phyloP scores from a whole-genome alignment of 92 coral and sea anemone species.

The Parazoanthus swiftii region DNA sequence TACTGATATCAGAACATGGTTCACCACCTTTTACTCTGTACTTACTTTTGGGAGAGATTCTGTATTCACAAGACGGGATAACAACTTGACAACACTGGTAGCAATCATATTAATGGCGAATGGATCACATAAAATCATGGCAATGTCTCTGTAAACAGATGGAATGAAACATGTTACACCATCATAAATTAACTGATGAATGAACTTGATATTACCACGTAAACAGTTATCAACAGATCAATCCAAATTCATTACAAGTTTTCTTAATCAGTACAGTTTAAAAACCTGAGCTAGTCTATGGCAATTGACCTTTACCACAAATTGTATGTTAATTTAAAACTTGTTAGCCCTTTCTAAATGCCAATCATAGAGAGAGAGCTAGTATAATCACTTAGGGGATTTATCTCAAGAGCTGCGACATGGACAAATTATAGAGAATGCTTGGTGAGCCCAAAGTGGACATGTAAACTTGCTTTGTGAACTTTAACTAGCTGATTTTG shows the following conservation, averaged over 20 bases:
- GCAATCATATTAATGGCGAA: slow-evolving; percentile 93
- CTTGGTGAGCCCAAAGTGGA: too few species aligned
- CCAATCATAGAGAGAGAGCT: too few species aligned
- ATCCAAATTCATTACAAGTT: too few species aligned
- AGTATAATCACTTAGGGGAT: too few species aligned
- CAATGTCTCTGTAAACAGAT: slow-evolving; percentile 79
- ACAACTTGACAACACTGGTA: slow-evolving; percentile 86
- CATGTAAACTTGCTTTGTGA: too few species aligned
- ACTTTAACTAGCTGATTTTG: too few species aligned
- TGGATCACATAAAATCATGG: slow-evolving; percentile 98
- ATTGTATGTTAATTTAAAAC: too few species aligned
- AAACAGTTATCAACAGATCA: neutral
- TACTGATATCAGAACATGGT: neutral
- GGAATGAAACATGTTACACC: neutral
- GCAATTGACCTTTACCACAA: too few species aligned
- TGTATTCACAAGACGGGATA: slow-evolving; percentile 77
- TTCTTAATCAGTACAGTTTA: too few species aligned
- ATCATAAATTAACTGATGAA: neutral
- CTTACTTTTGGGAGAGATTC: slow-evolving; percentile 91
- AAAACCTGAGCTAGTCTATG: neutral
- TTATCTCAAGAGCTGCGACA: too few species aligned
- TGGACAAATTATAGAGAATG: too few species aligned
- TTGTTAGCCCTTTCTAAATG: too few species aligned
- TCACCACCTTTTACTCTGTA: neutral
- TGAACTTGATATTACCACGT: neutral